A percentile compares a stretch with the other conserved stretches of the same genome.
Conservation (phyloP, 1,140 invertebrate genomes). For the Lepidostoma basale region DNA sequence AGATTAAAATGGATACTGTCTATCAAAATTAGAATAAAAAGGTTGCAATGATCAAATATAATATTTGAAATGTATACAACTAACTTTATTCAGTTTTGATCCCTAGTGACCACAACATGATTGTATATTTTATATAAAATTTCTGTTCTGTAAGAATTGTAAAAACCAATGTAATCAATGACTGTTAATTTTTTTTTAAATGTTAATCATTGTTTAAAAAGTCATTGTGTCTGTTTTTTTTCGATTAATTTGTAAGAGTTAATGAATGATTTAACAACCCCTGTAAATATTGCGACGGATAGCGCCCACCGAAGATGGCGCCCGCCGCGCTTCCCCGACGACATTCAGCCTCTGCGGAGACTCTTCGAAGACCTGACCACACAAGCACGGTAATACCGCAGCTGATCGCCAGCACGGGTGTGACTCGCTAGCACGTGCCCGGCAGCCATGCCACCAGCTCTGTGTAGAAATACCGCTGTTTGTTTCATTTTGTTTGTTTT, state of each 20-base stretch:
- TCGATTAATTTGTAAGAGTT: neutral
- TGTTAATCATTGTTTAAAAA: no score
- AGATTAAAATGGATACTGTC: no score
- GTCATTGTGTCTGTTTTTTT: no score
- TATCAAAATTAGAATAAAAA: no score
- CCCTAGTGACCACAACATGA: no score
- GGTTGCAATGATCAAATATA: no score
- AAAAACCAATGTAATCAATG: no score
- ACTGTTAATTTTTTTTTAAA: no score
- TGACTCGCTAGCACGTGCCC: constrained; percentile 38
- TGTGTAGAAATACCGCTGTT: constrained; percentile 21
- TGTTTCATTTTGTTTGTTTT: constrained; percentile 29
- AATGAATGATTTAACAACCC: neutral
- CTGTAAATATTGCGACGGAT: constrained; percentile 44
- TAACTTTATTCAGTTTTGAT: no score
- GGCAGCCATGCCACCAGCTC: constrained; percentile 2
- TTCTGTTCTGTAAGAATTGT: no score
- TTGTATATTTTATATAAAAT: no score
- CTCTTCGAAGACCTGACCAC: constrained; percentile 72
- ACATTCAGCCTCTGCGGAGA: constrained; percentile 74
- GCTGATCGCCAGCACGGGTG: constrained; percentile 4
- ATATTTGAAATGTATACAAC: no score
- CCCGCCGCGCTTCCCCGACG: constrained; percentile 72
- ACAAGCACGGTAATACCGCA: constrained; percentile 55
- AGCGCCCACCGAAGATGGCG: constrained; percentile 73